These are phyloP conservation scores for Drosophila rufa DNA, from an alignment of 1,140 invertebrate genomes.

Conservation along the genomic window DNA sequence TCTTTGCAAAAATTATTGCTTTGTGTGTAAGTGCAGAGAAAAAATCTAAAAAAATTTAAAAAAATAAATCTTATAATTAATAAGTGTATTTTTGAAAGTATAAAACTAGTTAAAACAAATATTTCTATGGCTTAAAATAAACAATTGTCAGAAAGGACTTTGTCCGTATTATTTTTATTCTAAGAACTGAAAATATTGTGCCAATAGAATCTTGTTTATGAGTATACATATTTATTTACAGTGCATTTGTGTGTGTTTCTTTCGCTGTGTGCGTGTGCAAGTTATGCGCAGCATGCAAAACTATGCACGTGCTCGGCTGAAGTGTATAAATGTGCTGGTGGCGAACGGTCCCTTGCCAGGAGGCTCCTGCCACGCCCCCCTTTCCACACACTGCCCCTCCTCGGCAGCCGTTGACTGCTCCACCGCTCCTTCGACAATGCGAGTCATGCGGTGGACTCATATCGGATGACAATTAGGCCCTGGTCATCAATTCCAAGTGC, in stretches of 20 bases:
- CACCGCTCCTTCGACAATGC: slow-evolving; percentile 69
- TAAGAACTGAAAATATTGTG: too few relatives aligned
- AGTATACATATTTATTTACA: background rate
- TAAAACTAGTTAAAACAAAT: too few relatives aligned
- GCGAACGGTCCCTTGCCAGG: slow-evolving; percentile 49
- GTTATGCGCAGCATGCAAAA: slow-evolving; percentile 83
- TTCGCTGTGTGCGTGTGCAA: slow-evolving; percentile 36
- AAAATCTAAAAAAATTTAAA: too few relatives aligned
- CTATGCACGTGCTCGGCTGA: slow-evolving; percentile 78
- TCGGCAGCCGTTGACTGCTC: slow-evolving; percentile 36
- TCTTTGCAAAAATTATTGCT: slow-evolving; percentile 72
- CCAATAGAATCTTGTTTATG: too few relatives aligned
- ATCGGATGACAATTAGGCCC: slow-evolving; percentile 84
- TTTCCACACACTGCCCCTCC: slow-evolving; percentile 14
- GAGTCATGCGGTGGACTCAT: slow-evolving; percentile 82
- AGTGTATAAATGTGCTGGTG: slow-evolving; percentile 79
- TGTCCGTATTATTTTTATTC: too few relatives aligned
- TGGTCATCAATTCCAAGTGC: slow-evolving; percentile 83
- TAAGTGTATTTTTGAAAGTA: too few relatives aligned
- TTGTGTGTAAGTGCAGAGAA: slow-evolving; percentile 19
- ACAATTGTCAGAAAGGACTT: too few relatives aligned
- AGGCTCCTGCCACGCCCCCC: slow-evolving; percentile 29
- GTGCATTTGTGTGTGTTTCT: slow-evolving; percentile 42
- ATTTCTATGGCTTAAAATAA: too few relatives aligned
- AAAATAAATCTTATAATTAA: too few relatives aligned